Percentiles rank a stretch among this genome's conserved stretches.
Evolutionary conservation across 2,113 vertebrate genomes (phyloP).

Genomic region (Pseudonaja textilis): DNA sequence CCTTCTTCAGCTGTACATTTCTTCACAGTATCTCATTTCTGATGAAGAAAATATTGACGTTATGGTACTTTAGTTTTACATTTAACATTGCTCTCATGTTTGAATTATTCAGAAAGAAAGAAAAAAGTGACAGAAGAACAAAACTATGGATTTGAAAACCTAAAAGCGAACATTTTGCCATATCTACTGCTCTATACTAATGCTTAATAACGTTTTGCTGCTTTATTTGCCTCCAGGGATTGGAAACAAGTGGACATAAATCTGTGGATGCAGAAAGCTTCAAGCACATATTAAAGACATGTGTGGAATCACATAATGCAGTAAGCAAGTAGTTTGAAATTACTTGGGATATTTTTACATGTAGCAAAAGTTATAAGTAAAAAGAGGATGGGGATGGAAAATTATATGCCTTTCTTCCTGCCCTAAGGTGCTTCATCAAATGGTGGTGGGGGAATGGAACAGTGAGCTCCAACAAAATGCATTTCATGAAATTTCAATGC

Average conservation of each 20-base stretch:
- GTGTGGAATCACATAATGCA: conserved; percentile 56
- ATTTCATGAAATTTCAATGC: not conserved
- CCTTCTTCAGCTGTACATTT: not conserved
- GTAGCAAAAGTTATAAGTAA: not conserved
- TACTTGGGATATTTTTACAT: not conserved
- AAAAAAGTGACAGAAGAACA: not conserved
- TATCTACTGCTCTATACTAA: not conserved
- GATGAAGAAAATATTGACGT: not conserved
- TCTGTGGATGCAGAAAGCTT: conserved; percentile 67
- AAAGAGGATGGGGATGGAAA: not conserved
- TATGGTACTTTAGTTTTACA: not conserved
- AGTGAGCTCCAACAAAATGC: not conserved
- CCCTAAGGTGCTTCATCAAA: not conserved
- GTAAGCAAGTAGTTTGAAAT: conserved; percentile 52
- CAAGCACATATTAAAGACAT: conserved; percentile 67
- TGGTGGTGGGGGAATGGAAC: not conserved
- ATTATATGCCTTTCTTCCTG: not conserved
- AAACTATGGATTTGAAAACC: conserved; percentile 7
- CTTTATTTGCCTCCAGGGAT: conserved; percentile 58
- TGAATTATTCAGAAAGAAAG: not conserved
- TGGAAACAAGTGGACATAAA: conserved; percentile 60
- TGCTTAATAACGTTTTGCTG: not conserved
- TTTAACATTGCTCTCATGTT: not conserved
- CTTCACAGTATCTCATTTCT: not conserved
- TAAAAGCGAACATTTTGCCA: not conserved